Evolutionary conservation across 2,113 vertebrate genomes (phyloP), one percentile per base, ranked within the genome.

Genomic region (Aegotheles bennettii): DNA sequence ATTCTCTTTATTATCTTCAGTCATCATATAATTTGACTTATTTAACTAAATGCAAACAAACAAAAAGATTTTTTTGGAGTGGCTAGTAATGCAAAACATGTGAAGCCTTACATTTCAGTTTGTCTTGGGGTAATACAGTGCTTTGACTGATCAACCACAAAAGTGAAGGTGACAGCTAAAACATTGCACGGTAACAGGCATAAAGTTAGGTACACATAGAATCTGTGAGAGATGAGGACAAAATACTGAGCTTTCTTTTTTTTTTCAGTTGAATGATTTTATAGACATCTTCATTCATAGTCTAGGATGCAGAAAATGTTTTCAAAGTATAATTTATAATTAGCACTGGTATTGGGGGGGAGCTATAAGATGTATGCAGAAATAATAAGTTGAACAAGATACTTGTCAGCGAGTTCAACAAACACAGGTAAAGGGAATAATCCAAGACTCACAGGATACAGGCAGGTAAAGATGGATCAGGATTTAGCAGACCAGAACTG

Each of bases 1-100:
- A 93, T 99, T 99, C 91, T 99, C 99, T 91, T 98, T 99, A 91
- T 98, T 99, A 92, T 99, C 99, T 74, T 99, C 99, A 54, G 99
- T 99, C 98, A 99, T 99, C 56, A 95, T 97, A 95, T 98, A 99
- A 63, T 97, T 98, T 73, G 98, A 98, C 91, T 98, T 98, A 96
- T 97, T 99, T 97, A 99, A 98, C 99, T 99, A 89, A 78, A 94
- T 75, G 20, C 57, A 65, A 97, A 48, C 7, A 63, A 81, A 48
- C 31, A 89, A 88, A 61, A 33, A 35, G 4, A 3, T 1, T 33
- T 64, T 70, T 75, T 68, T 69, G 20, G 3, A 88, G 63, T 40
- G 10, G 42, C 7, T 38, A 68, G 18, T 26, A 88, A 6, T 5
- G 12, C 47, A 65, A 51, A 60, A 80, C 60, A 13, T 45, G 9